Evolutionary conservation across 2,113 vertebrate species (phyloP).

Genomic region (Laticauda colubrina): DNA sequence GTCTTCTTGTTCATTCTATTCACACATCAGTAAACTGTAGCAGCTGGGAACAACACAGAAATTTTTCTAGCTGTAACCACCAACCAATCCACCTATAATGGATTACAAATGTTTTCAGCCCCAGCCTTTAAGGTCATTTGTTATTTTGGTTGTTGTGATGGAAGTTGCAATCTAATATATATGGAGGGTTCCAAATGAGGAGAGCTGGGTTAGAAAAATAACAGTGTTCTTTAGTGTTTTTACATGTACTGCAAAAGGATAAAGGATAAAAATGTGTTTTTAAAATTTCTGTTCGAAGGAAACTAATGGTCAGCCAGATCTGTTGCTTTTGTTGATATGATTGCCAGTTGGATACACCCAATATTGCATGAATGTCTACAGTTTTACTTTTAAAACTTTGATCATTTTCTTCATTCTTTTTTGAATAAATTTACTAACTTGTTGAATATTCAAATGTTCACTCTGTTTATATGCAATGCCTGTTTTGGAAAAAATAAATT

Average conservation of each 20-base stretch:
- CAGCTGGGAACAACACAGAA: background rate
- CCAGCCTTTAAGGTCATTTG: background rate
- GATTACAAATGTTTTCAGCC: background rate
- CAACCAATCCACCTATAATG: background rate
- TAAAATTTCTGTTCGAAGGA: background rate
- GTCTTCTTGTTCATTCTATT: slow-evolving; percentile 3
- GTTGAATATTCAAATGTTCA: background rate
- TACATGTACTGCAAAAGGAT: background rate
- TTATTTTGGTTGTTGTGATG: background rate
- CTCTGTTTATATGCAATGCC: background rate
- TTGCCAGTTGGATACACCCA: background rate
- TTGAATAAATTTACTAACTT: background rate
- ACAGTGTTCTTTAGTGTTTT: background rate
- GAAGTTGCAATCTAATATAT: background rate
- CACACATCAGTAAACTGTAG: accelerated
- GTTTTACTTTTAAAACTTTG: background rate
- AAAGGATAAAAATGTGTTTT: too few relatives aligned
- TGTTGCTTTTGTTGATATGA: background rate
- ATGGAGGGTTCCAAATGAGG: background rate
- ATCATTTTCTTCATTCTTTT: background rate
- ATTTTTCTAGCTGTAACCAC: background rate
- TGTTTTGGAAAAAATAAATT: background rate
- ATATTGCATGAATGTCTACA: background rate
- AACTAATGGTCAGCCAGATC: background rate
- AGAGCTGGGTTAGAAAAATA: background rate